Evolutionary conservation across 2,113 vertebrate species (phyloP), one percentile per base, ranked within the genome.

Genomic region (Perccottus glenii): DNA sequence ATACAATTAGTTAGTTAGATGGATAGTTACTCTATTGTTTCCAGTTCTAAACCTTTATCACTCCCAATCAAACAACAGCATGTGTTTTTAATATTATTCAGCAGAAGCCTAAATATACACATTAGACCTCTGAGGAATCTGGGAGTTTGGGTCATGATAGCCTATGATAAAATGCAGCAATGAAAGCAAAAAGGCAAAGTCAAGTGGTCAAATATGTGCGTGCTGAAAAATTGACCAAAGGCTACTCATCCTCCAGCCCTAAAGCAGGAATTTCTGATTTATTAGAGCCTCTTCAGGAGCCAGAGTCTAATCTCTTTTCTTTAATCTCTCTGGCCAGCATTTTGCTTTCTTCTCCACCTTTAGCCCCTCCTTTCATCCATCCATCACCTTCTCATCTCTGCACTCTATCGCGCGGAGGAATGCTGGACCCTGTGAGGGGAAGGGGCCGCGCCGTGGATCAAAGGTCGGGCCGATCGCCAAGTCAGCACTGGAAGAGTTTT

Each of bases 301-400:
- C 74, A 68, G 36, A 86, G 80, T 78, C 80, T 91, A 88, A 90
- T 90, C 87, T 90, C 79, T 69, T 52, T 80, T 79, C 83, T 90
- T 89, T 88, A 89, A 89, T 90, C 86, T 90, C 76, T 35, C 50
- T 42, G 70, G 73, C 82, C 78, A 78, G 69, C 53, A 32, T 87
- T 90, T 83, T 82, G 74, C 78, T 87, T 86, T 89, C 73, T 85
- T 89, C 84, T 86, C 77, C 66, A 81, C 84, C 77, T 85, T 79
- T 60, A 70, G 70, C 77, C 73, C 75, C 75, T 75, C 72, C 79
- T 84, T 81, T 83, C 80, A 84, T 87, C 87, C 84, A 79, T 89
- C 85, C 84, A 82, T 88, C 84, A 83, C 73, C 72, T 67, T 87
- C 87, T 90, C 86, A 81, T 90, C 85, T 88, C 76, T 70, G 82